Percentiles rank a stretch among this genome's conserved stretches.
These are phyloP conservation scores for Antedon mediterranea DNA, from an alignment of 53 echinoderm and acorn worm species.

Conservation along the genomic window DNA sequence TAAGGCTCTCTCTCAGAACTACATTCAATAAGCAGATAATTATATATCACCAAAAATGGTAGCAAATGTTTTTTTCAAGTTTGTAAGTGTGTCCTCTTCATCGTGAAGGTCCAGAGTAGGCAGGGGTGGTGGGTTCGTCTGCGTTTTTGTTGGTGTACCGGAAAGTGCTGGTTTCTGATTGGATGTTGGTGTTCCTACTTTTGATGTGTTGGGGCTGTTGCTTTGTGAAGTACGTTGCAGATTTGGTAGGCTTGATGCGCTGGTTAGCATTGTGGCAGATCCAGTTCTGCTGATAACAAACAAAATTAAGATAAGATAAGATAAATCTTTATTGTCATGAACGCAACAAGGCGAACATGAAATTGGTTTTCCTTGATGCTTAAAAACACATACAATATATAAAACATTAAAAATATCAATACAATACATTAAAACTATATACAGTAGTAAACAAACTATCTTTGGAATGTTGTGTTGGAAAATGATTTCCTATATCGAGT, in stretches of 20 bases:
- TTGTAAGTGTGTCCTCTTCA: constrained; percentile 93
- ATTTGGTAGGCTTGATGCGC: not conserved
- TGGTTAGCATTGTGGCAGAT: not conserved
- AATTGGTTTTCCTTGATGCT: too few species aligned
- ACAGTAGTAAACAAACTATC: too few species aligned
- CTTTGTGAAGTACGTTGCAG: not conserved
- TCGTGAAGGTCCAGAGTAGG: constrained; percentile 23
- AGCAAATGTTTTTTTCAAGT: constrained; percentile 94
- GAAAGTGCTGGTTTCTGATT: constrained; percentile 22
- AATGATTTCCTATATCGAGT: too few species aligned
- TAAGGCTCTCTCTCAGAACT: too few species aligned
- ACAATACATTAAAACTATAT: too few species aligned
- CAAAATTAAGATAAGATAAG: too few species aligned
- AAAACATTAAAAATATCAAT: too few species aligned
- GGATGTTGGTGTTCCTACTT: not conserved
- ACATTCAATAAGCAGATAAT: too few species aligned
- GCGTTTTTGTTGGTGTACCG: constrained; percentile 24
- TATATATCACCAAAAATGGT: constrained; percentile 93
- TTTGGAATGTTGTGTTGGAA: too few species aligned
- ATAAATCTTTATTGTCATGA: too few species aligned
- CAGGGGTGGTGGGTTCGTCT: constrained; percentile 5
- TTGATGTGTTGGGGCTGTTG: not conserved
- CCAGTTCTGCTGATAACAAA: not conserved
- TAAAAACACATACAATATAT: too few species aligned
- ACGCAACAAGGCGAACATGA: too few species aligned